A percentile compares a stretch with the other conserved stretches of the same genome.
phyloP scores from a whole-genome alignment of 2,888 invertebrate genomes.

The Eupithecia insigniata region DNA sequence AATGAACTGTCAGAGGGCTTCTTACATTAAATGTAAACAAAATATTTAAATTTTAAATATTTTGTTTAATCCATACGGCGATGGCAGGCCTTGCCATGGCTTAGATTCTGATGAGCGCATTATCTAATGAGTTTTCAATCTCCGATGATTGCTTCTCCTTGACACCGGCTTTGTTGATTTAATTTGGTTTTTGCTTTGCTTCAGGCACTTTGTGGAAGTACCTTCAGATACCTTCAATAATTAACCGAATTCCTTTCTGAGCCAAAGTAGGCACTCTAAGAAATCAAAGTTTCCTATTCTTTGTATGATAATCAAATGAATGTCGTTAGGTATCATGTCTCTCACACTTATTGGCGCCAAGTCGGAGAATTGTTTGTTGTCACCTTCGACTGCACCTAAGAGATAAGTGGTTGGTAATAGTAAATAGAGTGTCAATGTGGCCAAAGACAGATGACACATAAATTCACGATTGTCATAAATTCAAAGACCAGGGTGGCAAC shows the following conservation, averaged over 20 bases:
- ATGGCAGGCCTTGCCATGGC: slow-evolving; percentile 17
- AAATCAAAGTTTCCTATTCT: not conserved
- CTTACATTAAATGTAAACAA: too few relatives aligned
- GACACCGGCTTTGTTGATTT: slow-evolving; percentile 30
- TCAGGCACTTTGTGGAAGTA: slow-evolving; percentile 26
- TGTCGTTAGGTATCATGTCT: not conserved
- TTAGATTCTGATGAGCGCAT: slow-evolving; percentile 24
- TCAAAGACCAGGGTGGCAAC: too few relatives aligned
- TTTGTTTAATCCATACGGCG: too few relatives aligned
- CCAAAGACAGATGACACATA: not conserved
- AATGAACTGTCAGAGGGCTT: not conserved
- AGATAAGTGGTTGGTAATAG: too few relatives aligned
- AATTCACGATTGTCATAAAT: too few relatives aligned
- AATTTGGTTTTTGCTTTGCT: slow-evolving; percentile 42
- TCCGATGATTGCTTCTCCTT: slow-evolving; percentile 27
- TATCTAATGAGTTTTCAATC: slow-evolving; percentile 32
- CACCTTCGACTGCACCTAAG: too few relatives aligned
- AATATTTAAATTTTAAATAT: too few relatives aligned
- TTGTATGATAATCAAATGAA: not conserved
- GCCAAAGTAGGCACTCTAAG: not conserved
- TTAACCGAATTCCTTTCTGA: not conserved
- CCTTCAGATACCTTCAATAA: not conserved
- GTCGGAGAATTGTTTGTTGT: not conserved
- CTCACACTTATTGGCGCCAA: not conserved
- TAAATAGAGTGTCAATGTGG: too few relatives aligned